Evolutionary conservation across 2,113 vertebrate genomes (phyloP), one percentile per base, ranked within the genome.

Genomic region (Gyps fulvus): DNA sequence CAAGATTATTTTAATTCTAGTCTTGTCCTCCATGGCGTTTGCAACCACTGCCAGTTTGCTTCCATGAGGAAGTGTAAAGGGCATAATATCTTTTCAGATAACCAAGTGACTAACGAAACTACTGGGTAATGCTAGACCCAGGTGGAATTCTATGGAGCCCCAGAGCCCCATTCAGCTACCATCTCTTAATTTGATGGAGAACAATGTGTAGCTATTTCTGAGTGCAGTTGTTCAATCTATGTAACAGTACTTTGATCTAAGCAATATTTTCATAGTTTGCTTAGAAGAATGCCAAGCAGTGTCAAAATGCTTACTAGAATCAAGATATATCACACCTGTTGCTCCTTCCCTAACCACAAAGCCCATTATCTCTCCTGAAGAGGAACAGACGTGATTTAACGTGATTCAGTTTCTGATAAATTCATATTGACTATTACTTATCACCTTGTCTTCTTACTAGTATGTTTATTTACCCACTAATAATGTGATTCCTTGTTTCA

Each of bases 131-230:
- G 38, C 52, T 50, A 29, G 34, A 43, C 7, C 5, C 14, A 11
- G 17, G n/a, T 62, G 32, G 21, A 74, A 71, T 83, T 88, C 38
- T 47, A 7, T 0, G 0, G 38, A 88, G 6, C 7, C 11, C 12
- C 13, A n/a, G 38, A 88, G 6, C 8, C 11, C 12, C 13, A n/a
- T 50, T 27, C 1, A 5, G n/a, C 13, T 45, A 3, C 27, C 11
- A 0, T 47, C 34, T 47, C 38, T 47, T 69, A 38, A 77, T 55
- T 50, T 86, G 49, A 38, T 76, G 12, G n/a, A 67, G 13, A 40
- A 55, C 13, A 66, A 31, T 36, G 8, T 31, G 25, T 40, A 43
- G 36, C 13, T 95, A 47, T 85, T 88, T 95, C 66, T 67, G 32
- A 83, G 47, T 17, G 10, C 66, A 63, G 15, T 76, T 62, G 10